These are phyloP conservation scores for Drosophila parthenogenetica DNA, from an alignment of 2,888 invertebrate species.

Conservation along the genomic window DNA sequence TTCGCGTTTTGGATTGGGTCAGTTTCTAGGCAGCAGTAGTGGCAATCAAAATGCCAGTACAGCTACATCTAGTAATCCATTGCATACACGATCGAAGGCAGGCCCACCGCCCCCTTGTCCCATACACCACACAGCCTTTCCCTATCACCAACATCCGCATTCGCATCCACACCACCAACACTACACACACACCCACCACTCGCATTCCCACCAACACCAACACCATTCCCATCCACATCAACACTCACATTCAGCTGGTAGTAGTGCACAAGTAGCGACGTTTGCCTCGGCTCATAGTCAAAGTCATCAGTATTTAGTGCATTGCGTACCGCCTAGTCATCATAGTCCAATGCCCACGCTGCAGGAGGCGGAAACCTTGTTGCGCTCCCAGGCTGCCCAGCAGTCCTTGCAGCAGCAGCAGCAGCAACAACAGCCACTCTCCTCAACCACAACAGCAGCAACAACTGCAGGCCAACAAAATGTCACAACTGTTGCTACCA, in stretches of 20 bases:
- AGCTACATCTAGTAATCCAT: constrained; percentile 79
- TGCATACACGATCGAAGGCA: constrained; percentile 74
- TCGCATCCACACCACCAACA: constrained; percentile 21
- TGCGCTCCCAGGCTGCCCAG: constrained; percentile 68
- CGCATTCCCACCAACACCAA: constrained; percentile 31
- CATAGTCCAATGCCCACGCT: constrained; percentile 83
- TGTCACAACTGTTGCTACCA: neutral
- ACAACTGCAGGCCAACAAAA: constrained; percentile 1
- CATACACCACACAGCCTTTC: constrained; percentile 59
- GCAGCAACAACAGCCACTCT: constrained; percentile 27
- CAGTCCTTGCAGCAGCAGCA: constrained; percentile 46
- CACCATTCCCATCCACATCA: constrained; percentile 36
- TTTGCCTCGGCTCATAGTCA: constrained; percentile 82
- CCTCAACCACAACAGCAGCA: constrained; percentile 23
- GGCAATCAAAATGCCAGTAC: constrained; percentile 82
- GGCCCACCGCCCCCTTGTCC: constrained; percentile 54
- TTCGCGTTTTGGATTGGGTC: constrained; percentile 95
- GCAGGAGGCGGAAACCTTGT: constrained; percentile 77
- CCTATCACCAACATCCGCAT: constrained; percentile 53
- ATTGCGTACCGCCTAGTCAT: constrained; percentile 82
- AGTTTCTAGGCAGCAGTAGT: constrained; percentile 88
- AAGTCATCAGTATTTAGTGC: constrained; percentile 83
- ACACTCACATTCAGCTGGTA: constrained; percentile 58
- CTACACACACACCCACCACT: constrained; percentile 31
- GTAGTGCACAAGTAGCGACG: constrained; percentile 82